Evolutionary conservation across 2,113 vertebrate species (phyloP).

Genomic region (Corapipo altera): DNA sequence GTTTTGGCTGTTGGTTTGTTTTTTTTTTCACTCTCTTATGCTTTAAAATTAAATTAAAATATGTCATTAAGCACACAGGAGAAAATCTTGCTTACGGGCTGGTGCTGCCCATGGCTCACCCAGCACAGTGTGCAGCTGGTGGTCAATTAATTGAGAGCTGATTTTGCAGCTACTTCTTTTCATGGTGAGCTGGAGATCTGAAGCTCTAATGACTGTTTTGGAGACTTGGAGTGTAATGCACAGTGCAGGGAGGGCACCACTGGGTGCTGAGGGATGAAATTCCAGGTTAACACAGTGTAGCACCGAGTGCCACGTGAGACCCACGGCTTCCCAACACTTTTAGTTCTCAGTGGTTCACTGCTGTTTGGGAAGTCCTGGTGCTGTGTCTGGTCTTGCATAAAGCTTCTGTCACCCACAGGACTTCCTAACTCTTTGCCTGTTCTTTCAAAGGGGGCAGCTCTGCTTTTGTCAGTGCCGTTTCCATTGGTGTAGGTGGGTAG

Average conservation of each 20-base stretch:
- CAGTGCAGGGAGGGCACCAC: not conserved
- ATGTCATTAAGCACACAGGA: not conserved
- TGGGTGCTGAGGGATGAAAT: not conserved
- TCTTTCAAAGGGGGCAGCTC: not conserved
- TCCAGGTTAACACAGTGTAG: not conserved
- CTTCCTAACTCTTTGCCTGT: not conserved
- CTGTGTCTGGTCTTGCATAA: not conserved
- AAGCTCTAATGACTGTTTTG: not conserved
- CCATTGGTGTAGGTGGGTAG: not conserved
- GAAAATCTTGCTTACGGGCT: not conserved
- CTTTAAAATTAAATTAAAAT: not conserved
- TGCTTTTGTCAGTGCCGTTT: not conserved
- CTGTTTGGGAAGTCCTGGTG: not conserved
- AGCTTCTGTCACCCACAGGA: not conserved
- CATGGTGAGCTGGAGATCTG: not conserved
- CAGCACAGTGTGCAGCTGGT: not conserved
- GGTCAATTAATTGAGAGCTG: not conserved
- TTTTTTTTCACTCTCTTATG: not conserved
- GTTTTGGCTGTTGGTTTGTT: not conserved
- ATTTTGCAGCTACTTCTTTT: not conserved
- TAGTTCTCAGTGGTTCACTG: not conserved
- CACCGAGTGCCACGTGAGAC: not conserved
- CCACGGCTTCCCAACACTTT: not conserved
- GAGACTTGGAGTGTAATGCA: not conserved
- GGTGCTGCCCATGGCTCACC: not conserved